These are phyloP conservation scores for Drepanosiphum platanoidis DNA, from an alignment of 2,888 invertebrate species.

Conservation along the genomic window DNA sequence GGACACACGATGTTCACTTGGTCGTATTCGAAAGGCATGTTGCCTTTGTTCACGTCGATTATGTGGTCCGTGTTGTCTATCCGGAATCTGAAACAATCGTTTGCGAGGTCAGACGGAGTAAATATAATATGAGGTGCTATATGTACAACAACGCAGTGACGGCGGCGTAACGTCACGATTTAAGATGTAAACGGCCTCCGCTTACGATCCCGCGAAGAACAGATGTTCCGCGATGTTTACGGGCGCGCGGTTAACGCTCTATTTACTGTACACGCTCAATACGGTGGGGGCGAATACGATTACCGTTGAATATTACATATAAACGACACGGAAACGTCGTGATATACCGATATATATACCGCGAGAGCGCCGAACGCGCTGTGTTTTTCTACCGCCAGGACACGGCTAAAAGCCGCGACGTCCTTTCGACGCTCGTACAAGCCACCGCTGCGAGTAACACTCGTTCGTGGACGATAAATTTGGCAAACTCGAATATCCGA, in stretches of 20 bases:
- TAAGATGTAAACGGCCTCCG: too few species aligned
- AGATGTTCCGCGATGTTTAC: neutral
- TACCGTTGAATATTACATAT: neutral
- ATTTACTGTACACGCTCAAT: too few species aligned
- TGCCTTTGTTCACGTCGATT: slow-evolving; percentile 94
- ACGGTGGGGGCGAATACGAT: neutral
- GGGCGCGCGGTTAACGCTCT: neutral
- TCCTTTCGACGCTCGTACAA: too few species aligned
- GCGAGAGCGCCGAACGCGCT: neutral
- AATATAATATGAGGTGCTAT: too few species aligned
- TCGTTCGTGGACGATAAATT: too few species aligned
- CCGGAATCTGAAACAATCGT: slow-evolving; percentile 77
- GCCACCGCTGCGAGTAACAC: too few species aligned
- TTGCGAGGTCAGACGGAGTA: neutral
- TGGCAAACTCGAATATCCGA: too few species aligned
- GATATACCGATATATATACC: neutral
- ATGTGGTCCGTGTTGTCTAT: slow-evolving; percentile 98
- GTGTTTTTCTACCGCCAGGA: neutral
- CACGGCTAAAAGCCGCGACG: too few species aligned
- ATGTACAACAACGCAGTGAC: too few species aligned
- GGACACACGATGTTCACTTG: slow-evolving; percentile 97
- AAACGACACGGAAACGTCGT: neutral
- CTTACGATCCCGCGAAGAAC: neutral
- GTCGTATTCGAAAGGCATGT: slow-evolving; percentile 92
- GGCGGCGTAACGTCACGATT: too few species aligned